phyloP scores from a whole-genome alignment of 2,888 invertebrate genomes.

The Dolomedes plantarius region DNA sequence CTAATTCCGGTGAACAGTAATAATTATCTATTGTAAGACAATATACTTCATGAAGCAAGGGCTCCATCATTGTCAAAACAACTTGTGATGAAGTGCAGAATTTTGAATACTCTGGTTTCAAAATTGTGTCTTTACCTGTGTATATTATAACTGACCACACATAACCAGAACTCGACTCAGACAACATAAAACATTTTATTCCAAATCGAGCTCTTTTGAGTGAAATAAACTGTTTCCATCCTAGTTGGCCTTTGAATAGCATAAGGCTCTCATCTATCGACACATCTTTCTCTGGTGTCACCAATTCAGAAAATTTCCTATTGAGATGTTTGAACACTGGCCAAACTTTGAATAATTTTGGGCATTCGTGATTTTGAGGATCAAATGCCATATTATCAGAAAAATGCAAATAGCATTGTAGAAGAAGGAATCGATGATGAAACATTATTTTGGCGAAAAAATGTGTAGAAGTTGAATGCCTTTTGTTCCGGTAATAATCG shows the following conservation, averaged over 20 bases:
- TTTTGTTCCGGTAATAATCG: too few relatives aligned
- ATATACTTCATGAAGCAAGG: background rate
- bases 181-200: slow-evolving; percentile 18
- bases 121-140: background rate
- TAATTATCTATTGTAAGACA: background rate
- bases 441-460: too few relatives aligned
- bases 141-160: background rate
- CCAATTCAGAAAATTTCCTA: too few relatives aligned
- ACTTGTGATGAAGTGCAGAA: background rate
- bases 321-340: too few relatives aligned
- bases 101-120: background rate
- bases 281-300: background rate
- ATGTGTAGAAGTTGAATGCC: too few relatives aligned
- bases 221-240: background rate
- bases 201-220: background rate
- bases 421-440: too few relatives aligned
- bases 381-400: too few relatives aligned
- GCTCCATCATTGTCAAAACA: background rate
- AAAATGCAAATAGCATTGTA: too few relatives aligned
- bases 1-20: background rate
- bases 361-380: too few relatives aligned
- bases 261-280: too few relatives aligned
- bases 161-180: slow-evolving; percentile 48
- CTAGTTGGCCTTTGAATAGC: too few relatives aligned
- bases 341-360: too few relatives aligned